These are phyloP conservation scores for Neoseiulus cucumeris DNA, from an alignment of 1,140 invertebrate genomes.

Conservation along the genomic window DNA sequence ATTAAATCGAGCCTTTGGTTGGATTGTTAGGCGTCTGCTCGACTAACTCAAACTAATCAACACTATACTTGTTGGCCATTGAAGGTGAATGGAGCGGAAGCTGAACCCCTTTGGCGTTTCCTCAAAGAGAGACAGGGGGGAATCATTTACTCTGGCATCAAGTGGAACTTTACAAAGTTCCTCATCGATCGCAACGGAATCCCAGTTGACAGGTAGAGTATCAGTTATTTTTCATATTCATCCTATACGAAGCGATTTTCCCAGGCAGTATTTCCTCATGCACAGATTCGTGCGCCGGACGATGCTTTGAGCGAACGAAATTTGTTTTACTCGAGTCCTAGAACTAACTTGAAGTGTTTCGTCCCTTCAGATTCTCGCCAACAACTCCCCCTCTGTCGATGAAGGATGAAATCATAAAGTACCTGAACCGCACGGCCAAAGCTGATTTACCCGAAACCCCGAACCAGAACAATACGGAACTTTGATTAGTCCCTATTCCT, in stretches of 20 bases:
- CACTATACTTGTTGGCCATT: too few species aligned
- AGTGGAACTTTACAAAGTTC: conserved; percentile 14
- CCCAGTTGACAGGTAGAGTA: conserved; percentile 5
- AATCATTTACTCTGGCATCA: conserved; percentile 8
- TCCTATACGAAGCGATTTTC: too few species aligned
- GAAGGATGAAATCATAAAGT: conserved; percentile 2
- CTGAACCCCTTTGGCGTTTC: conserved; percentile 3
- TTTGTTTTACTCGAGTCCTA: not conserved
- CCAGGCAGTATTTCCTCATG: too few species aligned
- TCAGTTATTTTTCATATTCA: too few species aligned
- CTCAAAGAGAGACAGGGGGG: not conserved
- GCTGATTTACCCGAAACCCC: not conserved
- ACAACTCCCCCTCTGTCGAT: not conserved
- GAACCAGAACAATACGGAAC: not conserved
- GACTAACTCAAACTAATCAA: too few species aligned
- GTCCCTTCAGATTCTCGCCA: not conserved
- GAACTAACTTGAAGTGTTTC: not conserved
- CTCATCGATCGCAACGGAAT: conserved; percentile 13
- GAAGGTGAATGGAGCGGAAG: not conserved
- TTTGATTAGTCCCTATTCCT: too few species aligned
- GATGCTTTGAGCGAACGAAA: not conserved
- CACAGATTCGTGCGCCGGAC: not conserved
- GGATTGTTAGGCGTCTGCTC: too few species aligned
- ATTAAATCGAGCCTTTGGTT: too few species aligned
- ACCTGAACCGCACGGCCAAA: not conserved